phyloP scores from a whole-genome alignment of 2,113 vertebrate genomes.

The Leucoraja erinaceus region DNA sequence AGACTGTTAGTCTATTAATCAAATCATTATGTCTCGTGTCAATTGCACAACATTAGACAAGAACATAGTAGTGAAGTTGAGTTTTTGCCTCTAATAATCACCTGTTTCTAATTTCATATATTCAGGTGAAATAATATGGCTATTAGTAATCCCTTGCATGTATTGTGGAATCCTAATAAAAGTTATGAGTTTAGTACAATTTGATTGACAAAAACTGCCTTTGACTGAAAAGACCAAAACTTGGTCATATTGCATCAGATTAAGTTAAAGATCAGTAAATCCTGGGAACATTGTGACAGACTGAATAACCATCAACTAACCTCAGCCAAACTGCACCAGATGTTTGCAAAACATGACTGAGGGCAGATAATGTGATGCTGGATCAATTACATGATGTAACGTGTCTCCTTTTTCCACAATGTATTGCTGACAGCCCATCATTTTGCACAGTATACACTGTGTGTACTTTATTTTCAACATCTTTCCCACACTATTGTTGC shows the following conservation, averaged over 20 bases:
- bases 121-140: too few species aligned
- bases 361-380: constrained; percentile 4
- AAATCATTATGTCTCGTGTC: too few species aligned
- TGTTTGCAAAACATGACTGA: constrained; percentile 9
- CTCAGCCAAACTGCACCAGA: not conserved
- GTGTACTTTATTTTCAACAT: not conserved
- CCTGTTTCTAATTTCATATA: not conserved
- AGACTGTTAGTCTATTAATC: too few species aligned
- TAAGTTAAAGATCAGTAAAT: not conserved
- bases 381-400: not conserved
- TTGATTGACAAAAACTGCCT: not conserved
- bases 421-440: not conserved
- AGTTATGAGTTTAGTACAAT: not conserved
- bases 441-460: not conserved
- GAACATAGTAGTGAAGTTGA: not conserved
- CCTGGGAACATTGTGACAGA: not conserved
- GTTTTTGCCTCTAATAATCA: not conserved
- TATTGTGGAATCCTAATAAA: not conserved
- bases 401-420: not conserved
- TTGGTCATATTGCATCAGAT: not conserved
- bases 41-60: too few species aligned
- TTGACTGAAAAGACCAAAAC: not conserved
- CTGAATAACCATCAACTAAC: not conserved
- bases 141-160: not conserved
- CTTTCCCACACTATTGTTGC: not conserved